Evolutionary conservation across 2,888 invertebrate genomes (phyloP).

Genomic region (Torymus aiolomorphi): DNA sequence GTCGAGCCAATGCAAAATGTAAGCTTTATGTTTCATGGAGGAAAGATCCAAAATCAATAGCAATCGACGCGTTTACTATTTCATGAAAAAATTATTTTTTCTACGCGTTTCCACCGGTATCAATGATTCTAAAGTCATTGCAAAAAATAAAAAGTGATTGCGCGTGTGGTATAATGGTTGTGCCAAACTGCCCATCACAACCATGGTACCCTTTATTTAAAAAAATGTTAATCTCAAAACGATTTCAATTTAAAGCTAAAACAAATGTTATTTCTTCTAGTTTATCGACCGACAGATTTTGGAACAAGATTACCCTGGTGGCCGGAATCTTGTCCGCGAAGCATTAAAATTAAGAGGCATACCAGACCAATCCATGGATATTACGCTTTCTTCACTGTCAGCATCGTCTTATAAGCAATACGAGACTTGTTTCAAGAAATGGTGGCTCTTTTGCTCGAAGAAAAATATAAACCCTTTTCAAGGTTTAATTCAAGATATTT

Average conservation of each 20-base stretch:
- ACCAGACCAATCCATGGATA: constrained; percentile 30
- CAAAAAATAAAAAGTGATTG: constrained; percentile 44
- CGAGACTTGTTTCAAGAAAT: constrained; percentile 42
- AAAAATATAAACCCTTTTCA: constrained; percentile 27
- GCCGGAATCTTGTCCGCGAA: constrained; percentile 19
- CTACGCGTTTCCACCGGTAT: constrained; percentile 53
- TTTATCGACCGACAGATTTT: not conserved
- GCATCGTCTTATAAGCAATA: constrained; percentile 43
- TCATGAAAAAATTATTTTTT: constrained; percentile 42
- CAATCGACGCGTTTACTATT: constrained; percentile 61
- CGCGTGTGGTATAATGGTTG: constrained; percentile 45
- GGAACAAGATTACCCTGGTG: constrained; percentile 25
- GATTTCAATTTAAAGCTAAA: constrained; percentile 12
- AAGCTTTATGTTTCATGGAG: constrained; percentile 62
- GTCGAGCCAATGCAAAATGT: constrained; percentile 62
- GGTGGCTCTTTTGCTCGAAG: constrained; percentile 40
- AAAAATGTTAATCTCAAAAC: constrained; percentile 11
- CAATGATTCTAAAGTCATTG: constrained; percentile 45
- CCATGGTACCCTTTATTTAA: constrained; percentile 52
- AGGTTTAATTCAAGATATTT: not conserved
- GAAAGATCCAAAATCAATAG: too few relatives aligned
- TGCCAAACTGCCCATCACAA: too few relatives aligned
- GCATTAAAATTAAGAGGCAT: constrained; percentile 20
- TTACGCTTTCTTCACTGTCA: constrained; percentile 35
- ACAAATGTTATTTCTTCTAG: constrained; percentile 21